Base-by-base conservation (phyloP, 2,113 vertebrate genomes). In the Pachypanchax playfairii region DNA sequence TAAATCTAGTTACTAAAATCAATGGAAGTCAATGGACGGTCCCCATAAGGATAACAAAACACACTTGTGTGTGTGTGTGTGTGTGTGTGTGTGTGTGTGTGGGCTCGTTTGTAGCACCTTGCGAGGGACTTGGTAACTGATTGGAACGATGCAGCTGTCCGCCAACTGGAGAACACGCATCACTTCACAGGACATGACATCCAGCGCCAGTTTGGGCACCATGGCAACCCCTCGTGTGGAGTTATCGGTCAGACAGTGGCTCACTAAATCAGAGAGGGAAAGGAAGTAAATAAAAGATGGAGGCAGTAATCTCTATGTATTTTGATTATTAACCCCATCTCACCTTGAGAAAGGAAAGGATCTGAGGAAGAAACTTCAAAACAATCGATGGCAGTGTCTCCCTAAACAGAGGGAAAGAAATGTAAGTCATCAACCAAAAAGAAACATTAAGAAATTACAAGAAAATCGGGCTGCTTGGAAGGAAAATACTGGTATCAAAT, bases 111-210 rank as follows among this genome's bases (percentile, higher is more conserved):
- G n/a, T n/a, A n/a, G n/a, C n/a, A 98, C 97, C 96, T 98, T 99
- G 74, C 97, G 94, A 50, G 95, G 97, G 60, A 98, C 95, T 0
- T 88, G 67, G 66, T 94, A 94, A 86, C 94, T 97, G 91, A 99
- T 3, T 0, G 97, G 97, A 38, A 98, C 47, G 0, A 99, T 90
- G 85, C 90, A 89, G 1, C 58, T 89, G 71, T 96, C 91, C 0
- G 92, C 94, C 85, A 99, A 92, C 92, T 99, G 97, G 73, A 98
- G 91, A 33, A 95, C 84, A 0, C 93, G 91, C 61, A 95, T 84
- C 61, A 99, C 95, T 83, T 99, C 96, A 0, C 97, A 99, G 64
- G 89, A 88, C 88, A 93, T 80, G 44, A 98, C 88, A 0, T 96
- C 93, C 83, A 99, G 54, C 0, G 91, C 91, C 60, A 90, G 79